phyloP scores from a whole-genome alignment of 2,888 invertebrate genomes.

The Trilocha varians region DNA sequence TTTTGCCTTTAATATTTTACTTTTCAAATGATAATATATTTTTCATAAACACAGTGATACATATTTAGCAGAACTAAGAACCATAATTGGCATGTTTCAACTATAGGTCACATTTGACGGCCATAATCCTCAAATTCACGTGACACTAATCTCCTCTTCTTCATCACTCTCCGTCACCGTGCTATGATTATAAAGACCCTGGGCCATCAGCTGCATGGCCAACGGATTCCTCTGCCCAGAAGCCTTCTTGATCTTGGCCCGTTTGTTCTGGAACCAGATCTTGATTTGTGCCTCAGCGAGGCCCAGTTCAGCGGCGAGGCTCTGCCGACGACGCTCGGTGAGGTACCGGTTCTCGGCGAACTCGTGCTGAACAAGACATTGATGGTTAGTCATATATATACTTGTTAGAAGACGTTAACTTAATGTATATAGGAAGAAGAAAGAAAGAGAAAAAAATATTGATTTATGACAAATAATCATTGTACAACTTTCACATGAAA shows the following conservation, averaged over 20 bases:
- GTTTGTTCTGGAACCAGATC: conserved; percentile 98
- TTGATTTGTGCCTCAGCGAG: conserved; percentile 98
- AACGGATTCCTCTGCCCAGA: conserved; percentile 88
- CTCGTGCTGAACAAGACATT: conserved; percentile 80
- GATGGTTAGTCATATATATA: too few relatives aligned
- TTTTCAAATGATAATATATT: too few relatives aligned
- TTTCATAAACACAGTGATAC: too few relatives aligned
- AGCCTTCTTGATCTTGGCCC: conserved; percentile 96
- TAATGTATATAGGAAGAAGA: too few relatives aligned
- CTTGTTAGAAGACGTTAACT: too few relatives aligned
- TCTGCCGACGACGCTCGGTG: conserved; percentile 91
- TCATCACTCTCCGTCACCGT: conserved; percentile 86
- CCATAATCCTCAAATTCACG: conserved; percentile 19
- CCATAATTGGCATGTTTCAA: not conserved
- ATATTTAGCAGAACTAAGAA: too few relatives aligned
- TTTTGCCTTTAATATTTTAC: too few relatives aligned
- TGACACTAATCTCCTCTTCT: conserved; percentile 76
- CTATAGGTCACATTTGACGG: not conserved
- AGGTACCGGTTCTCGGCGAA: conserved; percentile 94
- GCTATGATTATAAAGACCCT: conserved; percentile 90
- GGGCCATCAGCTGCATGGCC: conserved; percentile 93
- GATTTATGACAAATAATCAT: too few relatives aligned
- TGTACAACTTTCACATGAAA: too few relatives aligned
- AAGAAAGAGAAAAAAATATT: too few relatives aligned
- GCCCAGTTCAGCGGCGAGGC: conserved; percentile 89